These are phyloP conservation scores for Drosophila multiciliata DNA, from an alignment of 2,888 invertebrate genomes.

Conservation along the genomic window DNA sequence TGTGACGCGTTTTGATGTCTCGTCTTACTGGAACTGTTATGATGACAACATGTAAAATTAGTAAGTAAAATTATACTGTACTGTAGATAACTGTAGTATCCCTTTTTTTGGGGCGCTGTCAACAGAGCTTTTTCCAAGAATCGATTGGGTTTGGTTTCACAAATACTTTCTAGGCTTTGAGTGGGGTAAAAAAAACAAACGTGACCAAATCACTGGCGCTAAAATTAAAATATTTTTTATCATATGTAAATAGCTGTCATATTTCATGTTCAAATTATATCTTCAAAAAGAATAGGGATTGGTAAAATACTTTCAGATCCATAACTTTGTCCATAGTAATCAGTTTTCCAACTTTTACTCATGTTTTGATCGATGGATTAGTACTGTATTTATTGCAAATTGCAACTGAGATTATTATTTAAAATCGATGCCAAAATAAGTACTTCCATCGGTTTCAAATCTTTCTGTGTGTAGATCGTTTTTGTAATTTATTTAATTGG, in stretches of 20 bases:
- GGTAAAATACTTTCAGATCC: too few species aligned
- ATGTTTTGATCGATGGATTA: too few species aligned
- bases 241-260: background rate
- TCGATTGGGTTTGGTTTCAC: conserved; percentile 46
- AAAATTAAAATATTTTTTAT: background rate
- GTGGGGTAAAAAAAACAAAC: conserved; percentile 9
- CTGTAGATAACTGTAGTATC: conserved; percentile 71
- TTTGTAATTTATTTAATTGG: background rate
- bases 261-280: background rate
- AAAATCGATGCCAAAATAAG: too few species aligned
- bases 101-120: conserved; percentile 46
- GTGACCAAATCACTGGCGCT: conserved; percentile 11
- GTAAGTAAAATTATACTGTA: conserved; percentile 21
- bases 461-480: background rate
- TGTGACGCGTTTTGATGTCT: conserved; percentile 24
- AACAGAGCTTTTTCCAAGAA: conserved; percentile 65
- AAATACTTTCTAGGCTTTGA: conserved; percentile 3
- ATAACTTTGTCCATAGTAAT: too few species aligned
- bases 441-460: too few species aligned
- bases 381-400: too few species aligned
- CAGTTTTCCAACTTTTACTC: too few species aligned
- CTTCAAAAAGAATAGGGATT: too few species aligned
- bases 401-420: too few species aligned
- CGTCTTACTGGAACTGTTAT: conserved; percentile 46
- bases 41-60: conserved; percentile 68